These are phyloP conservation scores for Nesospiza acunhae DNA, from an alignment of 2,113 vertebrate genomes.

Conservation along the genomic window DNA sequence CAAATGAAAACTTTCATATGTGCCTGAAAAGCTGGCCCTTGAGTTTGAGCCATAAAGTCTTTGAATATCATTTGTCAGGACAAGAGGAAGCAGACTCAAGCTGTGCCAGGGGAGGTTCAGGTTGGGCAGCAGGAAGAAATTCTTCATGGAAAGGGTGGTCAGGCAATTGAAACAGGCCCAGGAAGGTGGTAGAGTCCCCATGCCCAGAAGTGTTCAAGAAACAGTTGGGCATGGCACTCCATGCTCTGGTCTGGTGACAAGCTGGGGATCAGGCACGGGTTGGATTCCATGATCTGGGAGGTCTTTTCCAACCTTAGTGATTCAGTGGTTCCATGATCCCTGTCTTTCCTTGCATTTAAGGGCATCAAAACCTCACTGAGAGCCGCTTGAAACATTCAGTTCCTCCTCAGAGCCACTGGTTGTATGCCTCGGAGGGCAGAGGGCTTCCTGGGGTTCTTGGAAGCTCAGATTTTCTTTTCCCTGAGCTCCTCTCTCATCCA, in stretches of 20 bases:
- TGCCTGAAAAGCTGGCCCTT: not conserved
- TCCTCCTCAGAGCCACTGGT: not conserved
- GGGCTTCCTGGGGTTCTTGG: not conserved
- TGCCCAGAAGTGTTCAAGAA: not conserved
- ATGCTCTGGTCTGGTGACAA: not conserved
- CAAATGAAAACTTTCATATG: not conserved
- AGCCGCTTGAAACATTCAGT: not conserved
- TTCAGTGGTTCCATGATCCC: not conserved
- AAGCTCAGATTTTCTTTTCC: not conserved
- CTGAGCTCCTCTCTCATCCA: not conserved
- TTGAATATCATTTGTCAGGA: not conserved
- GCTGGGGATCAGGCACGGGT: not conserved
- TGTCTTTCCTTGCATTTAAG: not conserved
- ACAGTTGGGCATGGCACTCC: fast-evolving
- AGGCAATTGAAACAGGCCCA: not conserved
- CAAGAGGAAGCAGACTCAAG: fast-evolving
- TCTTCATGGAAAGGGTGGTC: not conserved
- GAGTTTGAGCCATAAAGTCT: fast-evolving
- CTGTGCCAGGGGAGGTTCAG: not conserved
- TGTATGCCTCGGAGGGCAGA: not conserved
- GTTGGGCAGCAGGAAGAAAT: not conserved
- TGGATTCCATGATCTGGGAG: not conserved
- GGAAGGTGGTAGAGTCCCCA: not conserved
- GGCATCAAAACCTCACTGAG: not conserved
- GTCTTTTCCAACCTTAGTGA: not conserved